Conservation (phyloP, 2,888 invertebrate genomes). For the Heteropelma amictum region DNA sequence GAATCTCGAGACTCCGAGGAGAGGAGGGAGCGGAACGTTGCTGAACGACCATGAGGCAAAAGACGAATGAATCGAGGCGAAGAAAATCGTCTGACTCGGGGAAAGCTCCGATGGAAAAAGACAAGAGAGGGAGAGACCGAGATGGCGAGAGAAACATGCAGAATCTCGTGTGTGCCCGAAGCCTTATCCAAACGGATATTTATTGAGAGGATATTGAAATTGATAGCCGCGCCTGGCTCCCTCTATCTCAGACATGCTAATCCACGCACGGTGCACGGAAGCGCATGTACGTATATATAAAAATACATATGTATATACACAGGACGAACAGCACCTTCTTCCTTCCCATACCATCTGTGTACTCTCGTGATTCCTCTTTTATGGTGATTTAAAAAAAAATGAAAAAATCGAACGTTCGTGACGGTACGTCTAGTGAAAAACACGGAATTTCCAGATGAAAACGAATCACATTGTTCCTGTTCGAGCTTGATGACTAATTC, state of each 20-base stretch:
- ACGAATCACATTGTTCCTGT: too few species aligned
- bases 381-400: too few species aligned
- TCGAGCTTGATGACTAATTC: too few species aligned
- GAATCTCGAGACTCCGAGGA: background rate
- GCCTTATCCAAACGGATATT: constrained; percentile 69
- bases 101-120: constrained; percentile 39
- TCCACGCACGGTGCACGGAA: constrained; percentile 58
- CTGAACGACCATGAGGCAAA: constrained; percentile 37
- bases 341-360: background rate
- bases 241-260: constrained; percentile 71
- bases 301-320: background rate
- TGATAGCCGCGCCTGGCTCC: constrained; percentile 62
- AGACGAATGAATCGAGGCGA: constrained; percentile 42
- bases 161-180: constrained; percentile 25
- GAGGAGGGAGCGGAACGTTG: background rate
- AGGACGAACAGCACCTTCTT: background rate
- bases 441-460: too few species aligned
- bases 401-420: too few species aligned
- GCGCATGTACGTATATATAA: background rate
- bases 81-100: constrained; percentile 45
- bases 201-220: constrained; percentile 73
- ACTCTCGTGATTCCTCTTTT: too few species aligned
- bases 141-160: background rate
- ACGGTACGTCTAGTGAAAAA: too few species aligned
- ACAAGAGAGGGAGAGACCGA: background rate